Percentiles rank a stretch among this genome's conserved stretches.
phyloP scores from a whole-genome alignment of 2,113 vertebrate genomes.

The Datnioides undecimradiatus region DNA sequence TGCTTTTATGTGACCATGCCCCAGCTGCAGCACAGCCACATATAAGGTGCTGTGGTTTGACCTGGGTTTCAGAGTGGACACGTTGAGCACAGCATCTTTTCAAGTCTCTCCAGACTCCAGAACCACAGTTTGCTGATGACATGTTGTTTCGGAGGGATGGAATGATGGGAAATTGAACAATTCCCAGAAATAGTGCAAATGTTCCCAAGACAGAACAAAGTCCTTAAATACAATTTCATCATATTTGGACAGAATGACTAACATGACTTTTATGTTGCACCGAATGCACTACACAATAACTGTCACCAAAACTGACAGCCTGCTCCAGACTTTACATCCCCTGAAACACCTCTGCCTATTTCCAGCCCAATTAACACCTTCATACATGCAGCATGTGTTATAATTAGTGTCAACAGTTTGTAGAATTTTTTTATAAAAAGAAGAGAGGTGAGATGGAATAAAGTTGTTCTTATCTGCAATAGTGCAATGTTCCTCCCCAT shows the following conservation, averaged over 20 bases:
- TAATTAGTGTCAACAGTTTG: not conserved
- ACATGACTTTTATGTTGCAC: conserved; percentile 14
- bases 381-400: not conserved
- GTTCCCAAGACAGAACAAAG: conserved; percentile 24
- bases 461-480: not conserved
- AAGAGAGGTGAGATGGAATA: conserved; percentile 4
- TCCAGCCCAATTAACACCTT: not conserved
- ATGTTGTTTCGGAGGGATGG: conserved; percentile 47
- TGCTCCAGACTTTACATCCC: not conserved
- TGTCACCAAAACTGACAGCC: not conserved
- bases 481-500: too few relatives aligned
- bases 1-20: conserved; percentile 30
- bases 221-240: conserved; percentile 45
- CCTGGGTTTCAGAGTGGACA: conserved; percentile 65
- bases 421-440: not conserved
- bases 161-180: conserved; percentile 68
- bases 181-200: conserved; percentile 63
- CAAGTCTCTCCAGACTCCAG: conserved; percentile 58
- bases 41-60: conserved; percentile 72
- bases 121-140: conserved; percentile 74
- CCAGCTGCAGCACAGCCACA: conserved; percentile 55
- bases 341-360: conserved; percentile 5
- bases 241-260: conserved; percentile 18
- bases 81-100: conserved; percentile 49
- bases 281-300: not conserved